These are phyloP conservation scores for Rissa tridactyla DNA, from an alignment of 2,113 vertebrate species.

Conservation along the genomic window DNA sequence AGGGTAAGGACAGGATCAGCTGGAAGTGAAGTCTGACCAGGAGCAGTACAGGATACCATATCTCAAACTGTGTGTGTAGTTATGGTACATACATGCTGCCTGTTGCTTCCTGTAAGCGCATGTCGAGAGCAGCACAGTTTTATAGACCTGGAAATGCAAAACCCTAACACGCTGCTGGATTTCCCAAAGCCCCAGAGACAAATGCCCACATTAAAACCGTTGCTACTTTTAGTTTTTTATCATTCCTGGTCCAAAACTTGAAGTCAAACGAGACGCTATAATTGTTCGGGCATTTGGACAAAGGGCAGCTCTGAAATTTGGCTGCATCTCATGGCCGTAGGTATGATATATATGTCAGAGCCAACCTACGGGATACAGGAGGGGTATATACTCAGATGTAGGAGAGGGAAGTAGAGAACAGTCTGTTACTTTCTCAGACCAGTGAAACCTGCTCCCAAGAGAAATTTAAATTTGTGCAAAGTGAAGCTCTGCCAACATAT, in stretches of 20 bases:
- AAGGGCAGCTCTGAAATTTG: background rate
- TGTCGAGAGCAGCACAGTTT: background rate
- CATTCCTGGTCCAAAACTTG: background rate
- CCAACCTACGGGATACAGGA: background rate
- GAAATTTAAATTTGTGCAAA: conserved; percentile 40
- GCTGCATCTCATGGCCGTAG: background rate
- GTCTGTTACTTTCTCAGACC: conserved; percentile 42
- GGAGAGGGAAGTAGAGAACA: background rate
- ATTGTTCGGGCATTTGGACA: background rate
- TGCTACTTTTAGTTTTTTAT: background rate
- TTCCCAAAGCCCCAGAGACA: background rate
- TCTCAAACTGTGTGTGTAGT: background rate
- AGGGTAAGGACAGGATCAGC: background rate
- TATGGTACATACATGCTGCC: fast-evolving
- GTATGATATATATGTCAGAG: background rate
- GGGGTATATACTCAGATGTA: background rate
- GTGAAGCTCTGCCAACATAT: conserved; percentile 3
- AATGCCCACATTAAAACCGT: background rate
- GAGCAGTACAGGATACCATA: background rate
- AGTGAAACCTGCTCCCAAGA: conserved; percentile 27
- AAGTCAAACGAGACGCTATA: background rate
- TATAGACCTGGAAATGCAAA: background rate
- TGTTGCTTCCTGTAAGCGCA: background rate
- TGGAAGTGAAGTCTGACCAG: background rate
- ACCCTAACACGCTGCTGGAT: fast-evolving